Conservation (phyloP, 2,113 vertebrate species). For the Amblyornis subalaris region DNA sequence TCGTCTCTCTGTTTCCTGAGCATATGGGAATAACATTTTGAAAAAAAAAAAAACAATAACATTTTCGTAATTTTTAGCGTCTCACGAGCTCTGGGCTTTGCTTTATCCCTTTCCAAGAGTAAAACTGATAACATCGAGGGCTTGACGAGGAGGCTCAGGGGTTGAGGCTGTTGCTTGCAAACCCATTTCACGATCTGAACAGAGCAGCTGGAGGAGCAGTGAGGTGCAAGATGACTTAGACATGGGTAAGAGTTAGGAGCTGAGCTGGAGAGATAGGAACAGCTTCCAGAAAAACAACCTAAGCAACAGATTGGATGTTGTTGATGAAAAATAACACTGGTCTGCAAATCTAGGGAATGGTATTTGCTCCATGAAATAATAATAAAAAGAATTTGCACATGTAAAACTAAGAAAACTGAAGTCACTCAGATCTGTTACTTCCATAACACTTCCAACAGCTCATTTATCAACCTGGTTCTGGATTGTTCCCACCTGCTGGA, state of each 20-base stretch:
- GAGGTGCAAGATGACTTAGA: neutral
- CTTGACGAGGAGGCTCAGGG: neutral
- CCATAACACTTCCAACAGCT: neutral
- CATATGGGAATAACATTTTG: constrained; percentile 22
- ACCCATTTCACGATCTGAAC: neutral
- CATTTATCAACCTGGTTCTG: constrained; percentile 16
- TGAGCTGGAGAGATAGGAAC: neutral
- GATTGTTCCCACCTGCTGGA: constrained; percentile 26
- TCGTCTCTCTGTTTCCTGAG: neutral
- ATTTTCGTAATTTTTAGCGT: neutral
- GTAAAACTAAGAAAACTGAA: neutral
- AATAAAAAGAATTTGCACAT: neutral
- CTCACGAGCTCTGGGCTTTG: neutral
- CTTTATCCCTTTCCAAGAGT: neutral
- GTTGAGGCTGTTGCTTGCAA: neutral
- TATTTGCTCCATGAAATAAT: neutral
- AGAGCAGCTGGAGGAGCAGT: neutral
- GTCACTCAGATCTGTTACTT: neutral
- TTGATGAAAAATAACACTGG: neutral
- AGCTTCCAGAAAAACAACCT: constrained; percentile 18
- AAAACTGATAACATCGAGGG: neutral
- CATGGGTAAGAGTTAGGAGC: neutral
- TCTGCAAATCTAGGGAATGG: neutral
- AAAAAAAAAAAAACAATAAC: constrained; percentile 54
- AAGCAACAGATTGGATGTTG: neutral